Evolutionary conservation across 2,888 invertebrate genomes (phyloP).

Genomic region (Drosophila nigritarsus): DNA sequence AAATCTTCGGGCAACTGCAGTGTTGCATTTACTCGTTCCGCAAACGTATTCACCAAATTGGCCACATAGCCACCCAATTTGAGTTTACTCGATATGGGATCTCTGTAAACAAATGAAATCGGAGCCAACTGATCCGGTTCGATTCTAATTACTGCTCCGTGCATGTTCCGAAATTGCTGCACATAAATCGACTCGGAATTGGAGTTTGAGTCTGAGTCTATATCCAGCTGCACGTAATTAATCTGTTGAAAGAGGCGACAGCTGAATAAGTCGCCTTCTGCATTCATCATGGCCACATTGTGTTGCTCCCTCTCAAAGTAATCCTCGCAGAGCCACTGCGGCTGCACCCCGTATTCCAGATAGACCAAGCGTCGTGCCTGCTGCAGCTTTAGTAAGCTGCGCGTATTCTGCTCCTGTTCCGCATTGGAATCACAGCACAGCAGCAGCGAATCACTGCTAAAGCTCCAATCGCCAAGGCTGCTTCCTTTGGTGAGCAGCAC

Average conservation of each 20-base stretch:
- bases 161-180: slow-evolving; percentile 5
- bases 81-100: not conserved
- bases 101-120: accelerated
- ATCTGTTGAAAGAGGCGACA: not conserved
- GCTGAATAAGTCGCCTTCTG: not conserved
- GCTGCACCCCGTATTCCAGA: not conserved
- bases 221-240: not conserved
- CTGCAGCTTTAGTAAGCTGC: not conserved
- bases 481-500: not conserved
- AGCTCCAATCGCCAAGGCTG: slow-evolving; percentile 1
- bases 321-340: slow-evolving; percentile 1
- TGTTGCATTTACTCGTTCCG: not conserved
- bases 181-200: not conserved
- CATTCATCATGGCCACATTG: slow-evolving; percentile 2
- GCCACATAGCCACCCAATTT: not conserved
- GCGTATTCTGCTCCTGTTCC: slow-evolving; percentile 1
- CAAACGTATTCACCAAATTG: not conserved
- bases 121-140: slow-evolving; percentile 3
- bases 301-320: slow-evolving; percentile 6
- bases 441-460: not conserved
- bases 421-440: not conserved
- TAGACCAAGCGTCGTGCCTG: not conserved
- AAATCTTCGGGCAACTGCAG: slow-evolving; percentile 18
- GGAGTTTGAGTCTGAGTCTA: too few relatives aligned
- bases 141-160: not conserved